A percentile compares a stretch with the other conserved stretches of the same genome.
Evolutionary conservation across 2,113 vertebrate species (phyloP).

Genomic region (Hippoglossus stenolepis): DNA sequence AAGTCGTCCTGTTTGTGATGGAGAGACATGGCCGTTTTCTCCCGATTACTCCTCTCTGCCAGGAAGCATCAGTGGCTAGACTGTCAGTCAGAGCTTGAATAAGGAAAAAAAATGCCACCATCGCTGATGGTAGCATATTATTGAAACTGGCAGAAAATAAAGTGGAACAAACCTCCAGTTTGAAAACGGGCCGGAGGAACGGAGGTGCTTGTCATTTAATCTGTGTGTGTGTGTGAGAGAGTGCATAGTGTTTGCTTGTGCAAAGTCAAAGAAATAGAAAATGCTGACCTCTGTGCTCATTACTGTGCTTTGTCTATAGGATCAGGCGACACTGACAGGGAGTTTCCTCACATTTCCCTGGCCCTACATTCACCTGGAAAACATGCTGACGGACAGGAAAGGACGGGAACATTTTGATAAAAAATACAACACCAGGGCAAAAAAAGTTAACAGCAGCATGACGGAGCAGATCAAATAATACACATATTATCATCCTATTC

Average conservation of each 20-base stretch:
- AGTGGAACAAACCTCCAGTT: slow-evolving; percentile 50
- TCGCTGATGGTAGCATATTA: slow-evolving; percentile 49
- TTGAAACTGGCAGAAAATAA: slow-evolving; percentile 56
- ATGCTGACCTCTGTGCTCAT: slow-evolving; percentile 71
- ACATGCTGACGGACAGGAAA: slow-evolving; percentile 66
- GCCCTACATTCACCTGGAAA: slow-evolving; percentile 52
- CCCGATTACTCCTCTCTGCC: slow-evolving; percentile 47
- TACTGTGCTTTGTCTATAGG: slow-evolving; percentile 60
- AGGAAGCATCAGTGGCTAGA: slow-evolving; percentile 21
- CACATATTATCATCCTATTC: neutral
- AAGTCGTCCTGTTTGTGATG: slow-evolving; percentile 40
- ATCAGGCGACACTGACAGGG: slow-evolving; percentile 45
- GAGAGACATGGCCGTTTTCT: slow-evolving; percentile 50
- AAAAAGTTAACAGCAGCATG: slow-evolving; percentile 33
- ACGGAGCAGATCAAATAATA: slow-evolving; percentile 16
- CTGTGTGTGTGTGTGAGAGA: neutral
- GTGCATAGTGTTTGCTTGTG: neutral
- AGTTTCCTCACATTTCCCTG: slow-evolving; percentile 47
- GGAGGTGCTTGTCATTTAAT: slow-evolving; percentile 48
- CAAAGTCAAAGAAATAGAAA: slow-evolving; percentile 60
- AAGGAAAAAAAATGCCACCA: neutral
- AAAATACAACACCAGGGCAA: slow-evolving; percentile 40
- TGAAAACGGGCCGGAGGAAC: slow-evolving; percentile 31
- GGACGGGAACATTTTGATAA: slow-evolving; percentile 26
- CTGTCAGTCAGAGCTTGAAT: slow-evolving; percentile 48